These are phyloP conservation scores for Champsocephalus gunnari DNA, from an alignment of 2,797 vertebrate species.

Conservation along the genomic window DNA sequence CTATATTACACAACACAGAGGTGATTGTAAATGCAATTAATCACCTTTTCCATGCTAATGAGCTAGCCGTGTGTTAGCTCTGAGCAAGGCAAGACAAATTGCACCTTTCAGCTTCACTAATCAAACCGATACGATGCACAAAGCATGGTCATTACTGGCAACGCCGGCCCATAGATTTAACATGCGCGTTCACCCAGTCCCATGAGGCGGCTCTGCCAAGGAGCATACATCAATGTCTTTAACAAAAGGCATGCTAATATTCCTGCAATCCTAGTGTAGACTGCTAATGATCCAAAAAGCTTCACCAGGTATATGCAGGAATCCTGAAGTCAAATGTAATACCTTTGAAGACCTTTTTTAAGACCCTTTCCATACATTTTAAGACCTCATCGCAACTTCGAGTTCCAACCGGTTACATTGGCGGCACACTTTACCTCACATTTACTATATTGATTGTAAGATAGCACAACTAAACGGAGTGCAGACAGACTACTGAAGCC, in stretches of 20 bases:
- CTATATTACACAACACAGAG: background rate
- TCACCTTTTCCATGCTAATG: constrained; percentile 58
- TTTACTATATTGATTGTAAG: too few species aligned
- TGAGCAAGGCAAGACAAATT: constrained; percentile 51
- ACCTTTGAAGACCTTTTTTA: too few species aligned
- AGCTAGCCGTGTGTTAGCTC: constrained; percentile 30
- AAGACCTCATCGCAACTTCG: too few species aligned
- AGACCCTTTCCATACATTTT: too few species aligned
- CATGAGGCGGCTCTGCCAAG: constrained; percentile 10
- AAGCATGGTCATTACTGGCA: constrained; percentile 45
- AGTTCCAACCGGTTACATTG: too few species aligned
- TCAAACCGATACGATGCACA: constrained; percentile 25
- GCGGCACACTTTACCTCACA: too few species aligned
- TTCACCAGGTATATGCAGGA: background rate
- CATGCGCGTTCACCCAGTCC: constrained; percentile 36
- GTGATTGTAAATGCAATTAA: constrained; percentile 27
- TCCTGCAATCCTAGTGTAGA: constrained; percentile 28
- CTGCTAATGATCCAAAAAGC: constrained; percentile 52
- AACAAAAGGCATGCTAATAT: constrained; percentile 52
- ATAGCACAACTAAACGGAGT: too few species aligned
- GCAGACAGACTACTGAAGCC: too few species aligned
- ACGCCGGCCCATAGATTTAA: constrained; percentile 36
- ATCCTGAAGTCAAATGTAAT: too few species aligned
- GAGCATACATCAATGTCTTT: constrained; percentile 50
- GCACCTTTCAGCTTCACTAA: constrained; percentile 34